Evolutionary conservation across 2,113 vertebrate species (phyloP), one percentile per base, ranked within the genome.

Genomic region (Chaetodon trifascialis): DNA sequence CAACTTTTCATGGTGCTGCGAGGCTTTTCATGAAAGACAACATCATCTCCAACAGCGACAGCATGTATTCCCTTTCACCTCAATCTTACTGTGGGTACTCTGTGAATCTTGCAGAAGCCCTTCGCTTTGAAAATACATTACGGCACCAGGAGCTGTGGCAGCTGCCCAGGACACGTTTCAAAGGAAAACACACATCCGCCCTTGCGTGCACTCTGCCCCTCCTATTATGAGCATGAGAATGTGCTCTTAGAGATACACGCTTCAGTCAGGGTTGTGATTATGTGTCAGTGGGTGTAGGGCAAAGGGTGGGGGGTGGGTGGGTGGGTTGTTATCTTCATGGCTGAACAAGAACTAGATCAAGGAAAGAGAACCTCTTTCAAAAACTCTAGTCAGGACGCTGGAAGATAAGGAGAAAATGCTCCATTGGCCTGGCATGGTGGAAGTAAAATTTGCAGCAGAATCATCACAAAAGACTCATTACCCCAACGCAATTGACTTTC

Each of bases 171-270:
- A 78, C 49, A 11, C 34, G 55, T 78, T 30, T 91, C 81, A 90
- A 88, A 86, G 55, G 62, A 56, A 88, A 85, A 84, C 58, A 84
- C 23, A 21, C 80, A 73, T 55, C 71, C 60, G 30, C 75, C 87
- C 73, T 78, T 3, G 19, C 17, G 30, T 80, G 76, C 76, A 73
- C 82, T 54, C 38, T 87, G 76, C 63, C 80, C 89, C 79, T 30
- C 56, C 56, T 70, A 82, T 90, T 91, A 92, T 87, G 73, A 90
- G 74, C 83, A 69, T 70, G 73, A 86, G 83, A 78, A 79, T 89
- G 84, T 90, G 90, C 86, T 91, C 79, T 91, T 75, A 75, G 79
- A 91, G 92, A 92, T 91, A 90, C 66, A 88, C 81, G 84, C 85
- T 88, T 88, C 81, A 71, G 79, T 86, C 55, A 11, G 51, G 76